Evolutionary conservation across 1,140 invertebrate genomes (phyloP), one percentile per base, ranked within the genome.

Genomic region (Holcopasites calliopsidis): DNA sequence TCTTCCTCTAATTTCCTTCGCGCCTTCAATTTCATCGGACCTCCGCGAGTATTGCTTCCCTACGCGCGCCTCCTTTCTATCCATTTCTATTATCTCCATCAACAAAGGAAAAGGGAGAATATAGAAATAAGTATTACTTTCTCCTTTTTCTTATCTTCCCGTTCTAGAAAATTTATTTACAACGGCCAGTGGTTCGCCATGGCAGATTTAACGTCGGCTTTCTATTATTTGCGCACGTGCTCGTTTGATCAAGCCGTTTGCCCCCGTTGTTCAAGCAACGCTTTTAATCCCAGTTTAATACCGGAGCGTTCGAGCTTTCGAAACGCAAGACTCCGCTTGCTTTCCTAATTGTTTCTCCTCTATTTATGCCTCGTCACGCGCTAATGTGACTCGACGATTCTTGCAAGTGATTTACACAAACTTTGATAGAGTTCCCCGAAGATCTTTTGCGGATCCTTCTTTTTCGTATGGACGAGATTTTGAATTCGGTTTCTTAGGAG

Each of bases 121-220:
- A 2, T 0, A 23, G 8, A 8, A 49, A 49, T 21, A 5, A 28
- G 23, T 55, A 28, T 28, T 11, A 8, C 26, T 55, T 33, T 33
- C 65, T 10, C 26, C 26, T 26, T 4, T 23, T 28, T 54, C 21
- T 33, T 6, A 21, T 23, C 42, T 33, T 18, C 16, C 33, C 26
- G 50, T 54, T 42, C n/a, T 23, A 62, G 47, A 64, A 62, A 64
- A 61, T 52, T 72, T 72, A 72, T 72, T 64, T 72, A 52, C 64
- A 64, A 55, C 26, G 18, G 5, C 28, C 26, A n/a, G 47, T 64
- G 62, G 47, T 72, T 72, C 64, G 38, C 62, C 58, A 26, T n/a
- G 55, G 28, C 44, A 49, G 69, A 71, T 71, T 71, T 47, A 71
- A n/a, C 42, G 69, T 38, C 58, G 57, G 8, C 40, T 18, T 16